These are phyloP conservation scores for Mionectes olivaceus DNA, from an alignment of 2,797 vertebrate genomes.

Conservation along the genomic window DNA sequence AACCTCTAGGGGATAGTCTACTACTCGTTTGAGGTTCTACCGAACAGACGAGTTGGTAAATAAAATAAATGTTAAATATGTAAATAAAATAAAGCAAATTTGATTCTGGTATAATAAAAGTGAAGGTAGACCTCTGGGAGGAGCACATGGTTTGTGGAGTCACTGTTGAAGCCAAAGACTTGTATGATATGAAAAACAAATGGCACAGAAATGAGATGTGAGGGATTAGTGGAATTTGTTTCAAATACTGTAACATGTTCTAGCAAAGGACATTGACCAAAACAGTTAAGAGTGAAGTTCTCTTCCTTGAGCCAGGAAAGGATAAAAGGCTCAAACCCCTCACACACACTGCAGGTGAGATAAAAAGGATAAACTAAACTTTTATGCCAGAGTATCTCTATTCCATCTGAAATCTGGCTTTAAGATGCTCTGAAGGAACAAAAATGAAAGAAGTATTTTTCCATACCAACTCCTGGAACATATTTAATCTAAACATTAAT, in stretches of 20 bases:
- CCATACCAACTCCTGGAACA: not conserved
- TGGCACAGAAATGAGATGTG: not conserved
- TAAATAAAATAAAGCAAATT: not conserved
- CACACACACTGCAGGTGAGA: not conserved
- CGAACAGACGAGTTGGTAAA: not conserved
- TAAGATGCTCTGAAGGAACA: not conserved
- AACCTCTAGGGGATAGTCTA: not conserved
- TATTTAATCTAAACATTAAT: not conserved
- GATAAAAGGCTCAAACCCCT: not conserved
- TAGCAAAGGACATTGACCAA: not conserved
- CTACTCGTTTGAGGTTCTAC: not conserved
- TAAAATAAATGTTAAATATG: not conserved
- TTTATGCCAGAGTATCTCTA: not conserved
- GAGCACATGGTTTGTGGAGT: not conserved
- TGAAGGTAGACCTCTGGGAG: not conserved
- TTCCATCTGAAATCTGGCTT: not conserved
- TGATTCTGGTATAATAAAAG: not conserved
- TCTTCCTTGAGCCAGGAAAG: not conserved
- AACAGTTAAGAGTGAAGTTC: not conserved
- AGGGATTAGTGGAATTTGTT: not conserved
- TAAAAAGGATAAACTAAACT: not conserved
- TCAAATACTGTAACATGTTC: not conserved
- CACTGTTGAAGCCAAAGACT: not conserved
- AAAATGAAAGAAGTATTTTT: not conserved
- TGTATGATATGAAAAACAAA: not conserved